These are phyloP conservation scores for Lepidocyrtoides sp. DNA, from an alignment of 2,888 invertebrate species.

Conservation along the genomic window DNA sequence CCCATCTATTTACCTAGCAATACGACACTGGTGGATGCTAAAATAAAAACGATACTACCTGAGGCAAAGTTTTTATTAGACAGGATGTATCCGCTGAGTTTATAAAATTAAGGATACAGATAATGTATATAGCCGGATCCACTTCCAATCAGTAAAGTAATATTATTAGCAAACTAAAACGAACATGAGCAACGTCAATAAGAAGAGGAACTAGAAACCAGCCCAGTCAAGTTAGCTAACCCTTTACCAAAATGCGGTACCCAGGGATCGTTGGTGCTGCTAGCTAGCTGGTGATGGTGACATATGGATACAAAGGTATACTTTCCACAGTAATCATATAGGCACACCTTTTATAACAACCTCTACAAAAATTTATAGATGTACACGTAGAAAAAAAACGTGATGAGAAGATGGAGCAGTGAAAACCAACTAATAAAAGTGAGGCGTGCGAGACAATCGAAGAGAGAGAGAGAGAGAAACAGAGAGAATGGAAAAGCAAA, in stretches of 20 bases:
- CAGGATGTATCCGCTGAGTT: not conserved
- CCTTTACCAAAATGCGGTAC: not conserved
- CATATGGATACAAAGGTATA: constrained; percentile 6
- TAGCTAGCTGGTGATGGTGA: constrained; percentile 3
- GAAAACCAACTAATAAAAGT: constrained; percentile 48
- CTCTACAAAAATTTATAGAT: not conserved
- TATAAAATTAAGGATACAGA: constrained; percentile 15
- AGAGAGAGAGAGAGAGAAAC: not conserved
- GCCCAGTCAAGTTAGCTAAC: not conserved
- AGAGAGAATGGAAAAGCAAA: not conserved
- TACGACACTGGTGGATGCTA: not conserved
- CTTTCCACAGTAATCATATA: not conserved
- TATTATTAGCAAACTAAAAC: constrained; percentile 31
- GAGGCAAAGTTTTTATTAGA: constrained; percentile 15
- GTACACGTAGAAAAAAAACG: constrained; percentile 20
- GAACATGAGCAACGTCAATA: not conserved
- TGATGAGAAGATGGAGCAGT: constrained; percentile 44
- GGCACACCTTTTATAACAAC: not conserved
- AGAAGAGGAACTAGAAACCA: not conserved
- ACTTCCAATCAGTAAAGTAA: constrained; percentile 33
- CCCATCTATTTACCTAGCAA: not conserved
- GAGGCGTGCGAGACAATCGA: not conserved
- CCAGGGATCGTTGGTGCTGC: not conserved
- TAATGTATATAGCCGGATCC: constrained; percentile 20
- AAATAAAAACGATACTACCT: constrained; percentile 25